Evolutionary conservation across 1,140 invertebrate species (phyloP).

Genomic region (Coelopa frigida): DNA sequence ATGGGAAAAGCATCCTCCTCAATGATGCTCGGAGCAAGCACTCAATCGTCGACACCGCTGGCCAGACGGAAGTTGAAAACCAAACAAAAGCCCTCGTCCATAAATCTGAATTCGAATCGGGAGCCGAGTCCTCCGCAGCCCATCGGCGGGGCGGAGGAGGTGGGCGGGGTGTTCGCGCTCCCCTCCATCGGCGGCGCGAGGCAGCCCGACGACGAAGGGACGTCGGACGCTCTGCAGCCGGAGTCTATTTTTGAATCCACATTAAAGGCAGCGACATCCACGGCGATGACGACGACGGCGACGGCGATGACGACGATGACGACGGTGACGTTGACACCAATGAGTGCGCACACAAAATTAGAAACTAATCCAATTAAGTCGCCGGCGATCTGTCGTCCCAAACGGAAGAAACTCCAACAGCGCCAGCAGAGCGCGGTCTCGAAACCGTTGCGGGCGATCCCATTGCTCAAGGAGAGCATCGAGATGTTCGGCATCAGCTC

Average conservation of each 20-base stretch:
- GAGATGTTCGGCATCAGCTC: background rate
- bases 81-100: background rate
- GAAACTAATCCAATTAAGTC: constrained; percentile 5
- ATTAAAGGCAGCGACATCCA: background rate
- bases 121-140: too few species aligned
- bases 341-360: constrained; percentile 1
- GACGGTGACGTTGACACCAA: background rate
- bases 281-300: background rate
- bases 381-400: constrained; percentile 6
- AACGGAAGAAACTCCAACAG: constrained; percentile 10
- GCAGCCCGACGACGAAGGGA: background rate
- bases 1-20: background rate
- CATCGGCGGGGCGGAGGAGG: too few species aligned
- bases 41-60: background rate
- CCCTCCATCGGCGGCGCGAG: background rate
- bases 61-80: constrained; percentile 4
- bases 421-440: background rate
- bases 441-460: constrained; percentile 9
- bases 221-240: background rate
- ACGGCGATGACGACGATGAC: background rate
- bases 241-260: background rate
- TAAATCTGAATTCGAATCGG: background rate
- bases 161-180: too few species aligned
- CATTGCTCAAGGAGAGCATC: constrained; percentile 4
- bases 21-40: too few species aligned